phyloP scores from a whole-genome alignment of 2,888 invertebrate species.

The Drosophila atroscutellata region DNA sequence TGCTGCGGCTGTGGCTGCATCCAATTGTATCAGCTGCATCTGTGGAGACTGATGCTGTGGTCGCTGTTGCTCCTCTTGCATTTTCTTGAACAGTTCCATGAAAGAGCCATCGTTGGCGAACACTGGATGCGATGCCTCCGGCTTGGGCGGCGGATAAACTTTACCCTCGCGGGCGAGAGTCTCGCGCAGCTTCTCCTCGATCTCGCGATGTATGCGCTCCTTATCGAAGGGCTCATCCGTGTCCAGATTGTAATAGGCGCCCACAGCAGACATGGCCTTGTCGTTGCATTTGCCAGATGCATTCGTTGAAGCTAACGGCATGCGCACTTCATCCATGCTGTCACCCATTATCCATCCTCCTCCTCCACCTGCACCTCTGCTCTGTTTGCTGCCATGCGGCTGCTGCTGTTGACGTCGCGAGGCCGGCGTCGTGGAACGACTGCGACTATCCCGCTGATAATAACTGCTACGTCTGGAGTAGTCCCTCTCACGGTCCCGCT shows the following conservation, averaged over 20 bases:
- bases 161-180: conserved; percentile 84
- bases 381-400: conserved; percentile 5
- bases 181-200: conserved; percentile 83
- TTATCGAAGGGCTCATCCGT: conserved; percentile 83
- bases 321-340: conserved; percentile 6
- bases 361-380: not conserved
- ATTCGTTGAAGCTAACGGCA: not conserved
- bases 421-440: conserved; percentile 42
- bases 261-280: conserved; percentile 59
- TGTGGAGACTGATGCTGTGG: conserved; percentile 9
- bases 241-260: conserved; percentile 79
- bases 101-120: conserved; percentile 94
- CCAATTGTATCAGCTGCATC: conserved; percentile 3
- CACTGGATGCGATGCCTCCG: conserved; percentile 86
- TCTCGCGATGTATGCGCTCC: conserved; percentile 84
- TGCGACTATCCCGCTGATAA: conserved; percentile 45
- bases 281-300: conserved; percentile 8
- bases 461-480: conserved; percentile 44
- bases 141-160: conserved; percentile 87
- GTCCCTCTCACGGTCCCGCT: conserved; percentile 48
- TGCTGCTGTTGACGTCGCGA: conserved; percentile 31
- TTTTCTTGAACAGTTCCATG: conserved; percentile 95
- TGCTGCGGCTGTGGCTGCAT: conserved; percentile 8
- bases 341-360: not conserved
- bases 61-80: conserved; percentile 86